Evolutionary conservation across 2,888 invertebrate species (phyloP), one percentile per base, ranked within the genome.

Genomic region (Ornithoptera priamus): DNA sequence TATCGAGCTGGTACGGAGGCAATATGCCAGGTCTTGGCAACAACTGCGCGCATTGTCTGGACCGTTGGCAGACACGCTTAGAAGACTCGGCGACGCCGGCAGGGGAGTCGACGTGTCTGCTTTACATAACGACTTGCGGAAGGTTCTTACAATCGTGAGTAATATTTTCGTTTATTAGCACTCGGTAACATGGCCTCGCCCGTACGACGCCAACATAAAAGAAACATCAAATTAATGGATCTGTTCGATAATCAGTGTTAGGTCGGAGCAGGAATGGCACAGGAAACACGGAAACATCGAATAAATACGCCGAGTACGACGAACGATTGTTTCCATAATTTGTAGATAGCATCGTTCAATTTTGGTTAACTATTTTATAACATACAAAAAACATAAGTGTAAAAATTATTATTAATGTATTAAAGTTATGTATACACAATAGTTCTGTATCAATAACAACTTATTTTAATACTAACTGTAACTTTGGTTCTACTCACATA

Each of bases 11-110:
- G 97, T 97, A 68, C 93, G 97, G 65, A 93, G 97, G 75, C 97
- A 97, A 86, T 97, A 97, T 85, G 97, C 97, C 24, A 95, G 96
- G 77, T 97, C 97, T 75, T 97, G 97, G 97, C 95, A 96, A 78
- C 94, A 95, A 79, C 88, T 96, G 75, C 94, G 97, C 85, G 96
- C 97, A 58, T 93, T 97, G 53, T 95, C 96, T 7, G 97, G 97
- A n/a, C 97, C 97, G 3, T 89, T 97, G 80, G 97, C 97, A 4
- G 97, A 97, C 79, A 95, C 97, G 61, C 89, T 97, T 73, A 93
- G 96, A 72, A 94, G 95, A 80, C 93, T 97, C 65, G 96, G 96
- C 18, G 96, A 96, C 87, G 96, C 96, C 71, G 96, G 96, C 12
- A 95, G 96, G 61, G 95, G 95, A 36, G 91, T 95, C 53, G 96